Evolutionary conservation across 2,888 invertebrate species (phyloP), one percentile per base, ranked within the genome.

Genomic region (Erebia aethiops): DNA sequence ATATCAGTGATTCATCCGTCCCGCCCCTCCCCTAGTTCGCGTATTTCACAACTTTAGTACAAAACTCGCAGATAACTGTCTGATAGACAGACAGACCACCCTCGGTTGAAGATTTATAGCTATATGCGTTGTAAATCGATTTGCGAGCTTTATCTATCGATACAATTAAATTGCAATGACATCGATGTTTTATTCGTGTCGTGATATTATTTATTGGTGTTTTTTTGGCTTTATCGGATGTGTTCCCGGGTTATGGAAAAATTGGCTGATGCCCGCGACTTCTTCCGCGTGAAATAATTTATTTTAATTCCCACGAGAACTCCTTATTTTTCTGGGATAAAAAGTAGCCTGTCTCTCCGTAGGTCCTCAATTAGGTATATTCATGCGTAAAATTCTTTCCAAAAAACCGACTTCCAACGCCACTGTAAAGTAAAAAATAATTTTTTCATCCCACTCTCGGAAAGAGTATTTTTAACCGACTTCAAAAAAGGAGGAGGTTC

Each of bases 111-210:
- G 67, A 67, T 67, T 67, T 67, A 67, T 67, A 7, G 61, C 35
- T 1, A 14, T 1, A 14, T 41, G 67, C 75, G 73, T 75, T 69
- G 69, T 66, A 60, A 75, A 75, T 75, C 71, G 73, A 73, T 75
- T 72, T 49, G 57, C 49, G 62, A 2, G 56, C 11, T 2, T 16
- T 54, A 10, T 54, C 49, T 69, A 67, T 74, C 57, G 75, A 73
- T 60, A 63, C 61, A 57, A 75, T 75, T 70, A 69, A 69, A 71
- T 70, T 73, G 68, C 63, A 69, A 71, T 71, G 57, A 67, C 52
- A 69, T 68, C 66, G 63, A 71, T 43, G 72, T 69, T 41, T 66
- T 65, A 68, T 60, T 61, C 18, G 52, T 61, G 58, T 51, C 51
- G 13, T 26, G 21, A 18, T 54, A 54, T 54, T n/a, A n/a, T 52